Evolutionary conservation across 2,888 invertebrate genomes (phyloP), one percentile per base, ranked within the genome.

Genomic region (Papilio elwesi): DNA sequence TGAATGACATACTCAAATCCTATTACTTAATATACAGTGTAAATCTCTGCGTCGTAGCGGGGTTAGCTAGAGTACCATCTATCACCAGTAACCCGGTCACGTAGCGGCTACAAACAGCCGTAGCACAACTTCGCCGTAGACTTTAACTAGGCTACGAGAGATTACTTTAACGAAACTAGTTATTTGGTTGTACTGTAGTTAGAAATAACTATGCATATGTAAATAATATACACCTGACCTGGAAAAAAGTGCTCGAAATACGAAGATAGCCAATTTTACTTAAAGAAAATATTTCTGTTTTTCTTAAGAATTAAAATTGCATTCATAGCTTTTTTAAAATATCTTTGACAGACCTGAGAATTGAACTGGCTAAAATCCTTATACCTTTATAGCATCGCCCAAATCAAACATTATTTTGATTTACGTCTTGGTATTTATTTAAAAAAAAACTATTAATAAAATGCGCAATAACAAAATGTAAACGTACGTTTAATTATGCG

Each of bases 71-170:
- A 74, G 68, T 63, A 70, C 73, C 77, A 87, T 88, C 85, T 81
- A 86, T 87, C 87, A 87, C 78, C 57, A 76, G 82, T 86, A 84
- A 88, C 86, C 85, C 86, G 87, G 87, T 88, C 85, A 86, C 87
- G 87, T 87, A 85, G 84, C 82, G 80, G 26, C 81, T 83, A 82
- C 83, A 78, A 62, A 55, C 73, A 65, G 62, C 70, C 82, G 83
- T 83, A 83, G 84, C 79, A 62, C 65, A 52, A 65, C 68, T 65
- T 65, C 70, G 68, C 62, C 81, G 82, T 81, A 83, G 81, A 52
- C 79, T 78, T 81, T 81, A 82, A 80, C 80, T 77, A 80, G 81
- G 82, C 86, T 87, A 87, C 87, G 80, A 78, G 73, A 73, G 75
- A 75, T 75, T 75, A 70, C 70, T 52, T 59, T 66, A 70, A 74